These are phyloP conservation scores for Alexandromys fortis DNA, from an alignment of 2,113 vertebrate genomes.

Conservation along the genomic window DNA sequence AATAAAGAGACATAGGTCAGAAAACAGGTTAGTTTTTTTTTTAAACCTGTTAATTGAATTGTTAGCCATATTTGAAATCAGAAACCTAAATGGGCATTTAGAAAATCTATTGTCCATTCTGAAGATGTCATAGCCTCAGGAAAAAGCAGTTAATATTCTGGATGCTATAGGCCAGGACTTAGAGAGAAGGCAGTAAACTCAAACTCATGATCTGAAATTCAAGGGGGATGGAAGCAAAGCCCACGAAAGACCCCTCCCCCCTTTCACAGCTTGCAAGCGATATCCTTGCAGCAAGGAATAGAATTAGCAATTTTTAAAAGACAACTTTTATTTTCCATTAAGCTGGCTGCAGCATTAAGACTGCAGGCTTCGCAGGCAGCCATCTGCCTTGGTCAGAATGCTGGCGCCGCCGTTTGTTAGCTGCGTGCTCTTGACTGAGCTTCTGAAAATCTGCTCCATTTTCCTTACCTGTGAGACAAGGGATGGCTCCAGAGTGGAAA, in stretches of 20 bases:
- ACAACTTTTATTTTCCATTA: conserved; percentile 36
- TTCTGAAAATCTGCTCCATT: conserved; percentile 56
- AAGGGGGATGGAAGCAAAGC: not conserved
- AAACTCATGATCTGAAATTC: conserved; percentile 31
- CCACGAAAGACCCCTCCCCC: not conserved
- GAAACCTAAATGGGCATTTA: conserved; percentile 7
- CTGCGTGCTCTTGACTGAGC: not conserved
- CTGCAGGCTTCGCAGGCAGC: conserved; percentile 16
- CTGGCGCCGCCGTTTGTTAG: not conserved
- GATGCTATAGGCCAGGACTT: not conserved
- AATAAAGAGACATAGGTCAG: not conserved
- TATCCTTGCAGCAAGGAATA: conserved; percentile 5
- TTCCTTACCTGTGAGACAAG: conserved; percentile 42
- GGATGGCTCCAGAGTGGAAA: not conserved
- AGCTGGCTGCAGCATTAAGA: conserved; percentile 32
- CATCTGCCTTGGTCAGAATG: conserved; percentile 29
- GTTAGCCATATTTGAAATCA: conserved; percentile 9
- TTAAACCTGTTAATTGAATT: not conserved
- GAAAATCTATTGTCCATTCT: not conserved
- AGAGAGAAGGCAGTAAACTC: not conserved
- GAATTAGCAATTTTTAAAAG: conserved; percentile 20
- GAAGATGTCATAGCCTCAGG: not conserved
- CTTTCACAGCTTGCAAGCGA: not conserved
- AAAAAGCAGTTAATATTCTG: not conserved
- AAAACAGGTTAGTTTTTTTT: not conserved